Base-by-base conservation (phyloP, 2,113 vertebrate species). In the Pelobates fuscus region DNA sequence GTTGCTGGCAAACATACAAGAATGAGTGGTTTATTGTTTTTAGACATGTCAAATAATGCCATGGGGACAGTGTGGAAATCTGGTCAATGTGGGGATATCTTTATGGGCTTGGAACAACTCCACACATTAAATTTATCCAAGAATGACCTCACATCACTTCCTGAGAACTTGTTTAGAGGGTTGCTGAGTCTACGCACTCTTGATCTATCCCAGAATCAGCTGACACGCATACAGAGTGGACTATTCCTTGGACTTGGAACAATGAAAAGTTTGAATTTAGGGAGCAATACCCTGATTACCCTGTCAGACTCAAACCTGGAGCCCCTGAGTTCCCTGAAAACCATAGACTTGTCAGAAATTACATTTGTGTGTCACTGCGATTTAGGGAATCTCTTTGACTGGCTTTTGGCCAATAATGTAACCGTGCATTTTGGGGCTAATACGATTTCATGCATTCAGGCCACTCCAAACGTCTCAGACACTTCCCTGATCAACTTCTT, bases 31-130 rank as follows among this genome's bases (percentile, higher is more conserved):
- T 55, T 83, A 2, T 21, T 21, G 2, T 20, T 61, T 7, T 59
- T 83, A n/a, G 80, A 83, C 25, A 57, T 83, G 37, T 80, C 78
- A 8, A 43, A 77, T 23, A 83, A 83, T 41, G 1, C 41, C 17
- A 27, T 83, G 20, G 68, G 49, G 21, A 21, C 2, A 0, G 8
- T 79, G 0, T 80, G 80, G 80, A 44, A 44, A 15, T 2, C 2
- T 18, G 68, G 57, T 0, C 17, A 18, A 1, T 83, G 82, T 12
- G 11, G 14, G 46, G 27, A 71, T 18, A 27, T 82, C 54, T 82
- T 83, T 24, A 77, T 65, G 11, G 20, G 62, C 49, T n/a, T 80
- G 44, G 41, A 26, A 24, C 44, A 24, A 18, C 62, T 83, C 2
- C 3, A 4, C 1, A 17, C 7, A 7, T 61, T 83, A 6, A 79